Evolutionary conservation across 1,140 invertebrate species (phyloP).

Genomic region (Neelides sp.): DNA sequence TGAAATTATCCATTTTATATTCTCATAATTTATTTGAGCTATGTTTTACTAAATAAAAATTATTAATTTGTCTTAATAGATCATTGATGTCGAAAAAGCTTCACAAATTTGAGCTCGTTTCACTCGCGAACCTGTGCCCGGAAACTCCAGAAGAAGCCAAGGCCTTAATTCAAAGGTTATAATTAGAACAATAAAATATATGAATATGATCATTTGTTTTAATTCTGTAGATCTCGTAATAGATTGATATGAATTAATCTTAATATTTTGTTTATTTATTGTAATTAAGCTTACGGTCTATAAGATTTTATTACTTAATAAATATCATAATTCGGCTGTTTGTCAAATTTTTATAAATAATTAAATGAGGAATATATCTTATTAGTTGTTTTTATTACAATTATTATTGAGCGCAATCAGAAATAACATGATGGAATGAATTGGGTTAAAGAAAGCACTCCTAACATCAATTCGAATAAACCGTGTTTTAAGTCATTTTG

Average conservation of each 20-base stretch:
- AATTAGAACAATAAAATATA: not conserved
- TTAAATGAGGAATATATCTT: not conserved
- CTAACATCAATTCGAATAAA: too few species aligned
- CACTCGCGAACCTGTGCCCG: conserved; percentile 92
- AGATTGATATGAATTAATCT: too few species aligned
- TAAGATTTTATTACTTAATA: too few species aligned
- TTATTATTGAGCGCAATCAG: too few species aligned
- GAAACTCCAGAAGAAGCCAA: conserved; percentile 97
- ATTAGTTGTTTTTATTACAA: not conserved
- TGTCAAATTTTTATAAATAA: not conserved
- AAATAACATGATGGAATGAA: too few species aligned
- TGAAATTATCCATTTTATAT: too few species aligned
- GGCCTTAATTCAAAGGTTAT: conserved; percentile 76
- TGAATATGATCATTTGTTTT: not conserved
- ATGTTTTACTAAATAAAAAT: too few species aligned
- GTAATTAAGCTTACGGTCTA: too few species aligned
- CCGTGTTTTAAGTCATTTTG: too few species aligned
- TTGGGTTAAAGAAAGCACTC: too few species aligned
- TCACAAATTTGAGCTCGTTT: conserved; percentile 97
- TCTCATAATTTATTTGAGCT: too few species aligned
- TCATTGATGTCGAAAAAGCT: conserved; percentile 87
- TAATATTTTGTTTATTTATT: too few species aligned
- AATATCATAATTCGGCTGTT: not conserved
- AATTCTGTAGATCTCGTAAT: not conserved
- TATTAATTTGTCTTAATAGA: conserved; percentile 44